A percentile compares a stretch with the other conserved stretches of the same genome.
These are phyloP conservation scores for Gorilla gorilla DNA, from an alignment of 2,113 vertebrate species.

Conservation along the genomic window DNA sequence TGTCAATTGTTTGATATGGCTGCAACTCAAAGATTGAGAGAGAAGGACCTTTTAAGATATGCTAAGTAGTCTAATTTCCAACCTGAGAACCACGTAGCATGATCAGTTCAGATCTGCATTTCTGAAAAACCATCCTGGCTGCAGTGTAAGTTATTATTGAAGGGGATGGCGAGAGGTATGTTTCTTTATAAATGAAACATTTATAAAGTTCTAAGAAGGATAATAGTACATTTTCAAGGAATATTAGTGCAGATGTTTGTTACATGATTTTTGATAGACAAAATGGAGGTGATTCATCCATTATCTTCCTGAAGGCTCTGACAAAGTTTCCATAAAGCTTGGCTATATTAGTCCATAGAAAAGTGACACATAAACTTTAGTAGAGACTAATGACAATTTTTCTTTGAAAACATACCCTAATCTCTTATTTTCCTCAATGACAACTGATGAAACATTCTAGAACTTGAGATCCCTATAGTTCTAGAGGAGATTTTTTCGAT, in stretches of 20 bases:
- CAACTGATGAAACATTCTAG: not conserved
- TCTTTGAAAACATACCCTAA: not conserved
- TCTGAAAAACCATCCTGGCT: not conserved
- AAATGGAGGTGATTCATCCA: not conserved
- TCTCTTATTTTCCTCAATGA: not conserved
- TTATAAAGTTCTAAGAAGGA: not conserved
- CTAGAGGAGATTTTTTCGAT: not conserved
- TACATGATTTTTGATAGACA: not conserved
- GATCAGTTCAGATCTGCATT: not conserved
- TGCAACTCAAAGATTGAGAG: not conserved
- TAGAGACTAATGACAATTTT: not conserved
- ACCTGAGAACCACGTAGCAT: not conserved
- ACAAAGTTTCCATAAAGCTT: not conserved
- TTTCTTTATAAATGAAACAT: not conserved
- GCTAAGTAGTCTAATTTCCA: not conserved
- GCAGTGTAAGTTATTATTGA: not conserved
- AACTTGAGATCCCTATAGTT: not conserved
- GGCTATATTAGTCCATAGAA: not conserved
- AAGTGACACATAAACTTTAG: not conserved
- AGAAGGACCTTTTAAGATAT: not conserved
- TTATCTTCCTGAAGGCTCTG: not conserved
- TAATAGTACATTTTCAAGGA: not conserved
- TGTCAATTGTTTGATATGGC: too few relatives aligned
- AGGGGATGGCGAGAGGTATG: too few relatives aligned
- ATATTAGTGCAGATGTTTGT: not conserved